These are phyloP conservation scores for Platycnemis pennipes DNA, from an alignment of 2,888 invertebrate species.

Conservation along the genomic window DNA sequence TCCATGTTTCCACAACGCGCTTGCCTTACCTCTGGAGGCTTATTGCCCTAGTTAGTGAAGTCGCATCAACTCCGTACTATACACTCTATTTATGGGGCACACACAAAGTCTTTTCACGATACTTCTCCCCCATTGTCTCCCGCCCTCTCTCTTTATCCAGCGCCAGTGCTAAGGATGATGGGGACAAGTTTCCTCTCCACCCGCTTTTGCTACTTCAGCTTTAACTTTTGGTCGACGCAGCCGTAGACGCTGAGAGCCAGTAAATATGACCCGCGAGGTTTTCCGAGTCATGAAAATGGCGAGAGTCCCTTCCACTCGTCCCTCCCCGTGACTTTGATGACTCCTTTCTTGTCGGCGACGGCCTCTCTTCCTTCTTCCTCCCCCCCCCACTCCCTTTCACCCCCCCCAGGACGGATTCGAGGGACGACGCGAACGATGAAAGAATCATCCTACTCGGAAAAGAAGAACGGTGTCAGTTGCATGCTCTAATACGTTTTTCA, in stretches of 20 bases:
- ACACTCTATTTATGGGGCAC: neutral
- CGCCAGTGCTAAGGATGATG: neutral
- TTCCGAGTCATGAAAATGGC: neutral
- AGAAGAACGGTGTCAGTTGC: neutral
- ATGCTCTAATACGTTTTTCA: neutral
- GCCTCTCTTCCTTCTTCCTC: neutral
- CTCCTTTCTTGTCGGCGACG: neutral
- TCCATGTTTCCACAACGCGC: no score
- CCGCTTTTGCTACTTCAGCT: neutral
- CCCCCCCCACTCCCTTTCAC: no score
- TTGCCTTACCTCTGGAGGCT: neutral
- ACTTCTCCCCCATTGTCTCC: neutral
- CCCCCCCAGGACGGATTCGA: neutral
- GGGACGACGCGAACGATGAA: neutral
- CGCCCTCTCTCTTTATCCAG: neutral
- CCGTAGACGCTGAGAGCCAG: neutral
- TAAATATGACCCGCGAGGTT: neutral
- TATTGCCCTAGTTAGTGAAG: slow-evolving; percentile 21
- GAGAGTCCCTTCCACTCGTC: neutral
- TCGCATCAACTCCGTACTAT: neutral
- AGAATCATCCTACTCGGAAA: neutral
- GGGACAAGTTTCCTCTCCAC: neutral
- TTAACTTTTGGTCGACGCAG: neutral
- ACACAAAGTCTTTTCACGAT: neutral
- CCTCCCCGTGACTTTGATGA: neutral